phyloP scores from a whole-genome alignment of 2,797 vertebrate genomes.

The Malacoraja senta region DNA sequence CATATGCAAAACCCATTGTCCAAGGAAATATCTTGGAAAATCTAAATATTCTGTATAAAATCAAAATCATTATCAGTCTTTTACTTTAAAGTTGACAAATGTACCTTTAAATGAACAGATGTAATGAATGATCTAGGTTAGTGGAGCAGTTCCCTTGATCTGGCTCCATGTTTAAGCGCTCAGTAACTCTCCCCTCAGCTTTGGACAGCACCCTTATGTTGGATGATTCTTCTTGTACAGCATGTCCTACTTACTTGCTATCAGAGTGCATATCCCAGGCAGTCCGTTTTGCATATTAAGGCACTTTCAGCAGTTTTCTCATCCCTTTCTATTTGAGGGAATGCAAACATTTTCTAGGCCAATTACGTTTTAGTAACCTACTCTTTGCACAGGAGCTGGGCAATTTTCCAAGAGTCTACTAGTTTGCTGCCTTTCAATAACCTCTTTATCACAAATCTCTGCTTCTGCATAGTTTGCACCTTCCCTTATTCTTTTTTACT shows the following conservation, averaged over 20 bases:
- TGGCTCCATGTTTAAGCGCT: background rate
- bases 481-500: background rate
- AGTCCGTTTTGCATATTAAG: background rate
- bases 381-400: background rate
- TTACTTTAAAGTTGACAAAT: background rate
- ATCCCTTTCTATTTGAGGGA: background rate
- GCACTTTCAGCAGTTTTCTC: constrained; percentile 9
- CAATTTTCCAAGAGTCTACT: background rate
- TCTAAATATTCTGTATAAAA: no score
- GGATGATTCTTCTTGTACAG: constrained; percentile 26
- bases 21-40: no score
- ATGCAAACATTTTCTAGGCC: background rate
- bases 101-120: constrained; percentile 4
- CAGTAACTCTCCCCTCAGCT: background rate
- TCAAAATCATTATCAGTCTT: background rate
- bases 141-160: background rate
- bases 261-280: background rate
- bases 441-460: background rate
- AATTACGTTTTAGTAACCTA: background rate
- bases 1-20: no score
- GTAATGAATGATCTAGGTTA: constrained; percentile 8
- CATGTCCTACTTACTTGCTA: constrained; percentile 33
- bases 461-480: background rate
- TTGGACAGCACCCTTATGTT: background rate
- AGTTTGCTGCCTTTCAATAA: constrained; percentile 13